A percentile compares a stretch with the other conserved stretches of the same genome.
phyloP scores from a whole-genome alignment of 2,888 invertebrate species.

The Allolobophora icterica region DNA sequence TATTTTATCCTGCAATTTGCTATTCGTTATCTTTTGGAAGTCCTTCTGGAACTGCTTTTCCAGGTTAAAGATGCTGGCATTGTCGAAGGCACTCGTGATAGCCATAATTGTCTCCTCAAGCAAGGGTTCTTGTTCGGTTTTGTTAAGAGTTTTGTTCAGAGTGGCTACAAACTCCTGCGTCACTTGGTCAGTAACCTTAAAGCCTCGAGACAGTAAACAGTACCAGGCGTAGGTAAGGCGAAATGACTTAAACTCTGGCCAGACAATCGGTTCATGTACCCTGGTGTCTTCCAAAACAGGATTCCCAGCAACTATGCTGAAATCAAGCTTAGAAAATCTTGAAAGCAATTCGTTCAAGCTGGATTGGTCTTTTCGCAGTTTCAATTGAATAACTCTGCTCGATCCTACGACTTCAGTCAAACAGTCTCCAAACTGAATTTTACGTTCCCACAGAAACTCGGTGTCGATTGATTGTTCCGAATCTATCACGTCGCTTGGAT shows the following conservation, averaged over 20 bases:
- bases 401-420: neutral
- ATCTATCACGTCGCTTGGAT: neutral
- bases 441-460: neutral
- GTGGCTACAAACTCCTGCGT: neutral
- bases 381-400: neutral
- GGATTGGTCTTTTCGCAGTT: neutral
- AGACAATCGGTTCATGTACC: neutral
- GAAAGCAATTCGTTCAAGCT: neutral
- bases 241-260: neutral
- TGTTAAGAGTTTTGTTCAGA: neutral
- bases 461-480: neutral
- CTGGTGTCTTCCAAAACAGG: neutral
- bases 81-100: neutral
- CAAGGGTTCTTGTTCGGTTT: neutral
- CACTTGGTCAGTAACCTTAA: slow-evolving; percentile 2
- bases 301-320: neutral
- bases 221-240: neutral
- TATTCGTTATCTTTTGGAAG: neutral
- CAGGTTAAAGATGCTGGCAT: neutral
- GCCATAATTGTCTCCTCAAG: neutral
- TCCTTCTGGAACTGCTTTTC: neutral
- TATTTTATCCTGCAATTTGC: neutral
- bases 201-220: neutral
- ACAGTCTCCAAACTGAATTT: neutral
- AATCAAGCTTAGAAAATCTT: neutral